These are phyloP conservation scores for Perizoma flavofasciatum DNA, from an alignment of 2,888 invertebrate genomes.

Conservation along the genomic window DNA sequence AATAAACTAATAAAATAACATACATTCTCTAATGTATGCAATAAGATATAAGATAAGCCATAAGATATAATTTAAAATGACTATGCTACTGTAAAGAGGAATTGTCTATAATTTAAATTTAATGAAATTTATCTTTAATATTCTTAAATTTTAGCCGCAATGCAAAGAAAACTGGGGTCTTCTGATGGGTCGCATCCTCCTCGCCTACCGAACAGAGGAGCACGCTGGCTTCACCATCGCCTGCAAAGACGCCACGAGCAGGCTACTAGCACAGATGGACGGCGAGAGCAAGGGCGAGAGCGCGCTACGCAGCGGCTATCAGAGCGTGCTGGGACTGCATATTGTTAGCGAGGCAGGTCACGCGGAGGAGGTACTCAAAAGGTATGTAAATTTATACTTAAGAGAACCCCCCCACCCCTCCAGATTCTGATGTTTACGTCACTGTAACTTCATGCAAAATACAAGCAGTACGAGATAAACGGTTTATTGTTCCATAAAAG, in stretches of 20 bases:
- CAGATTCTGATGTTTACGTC: too few relatives aligned
- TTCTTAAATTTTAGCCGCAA: slow-evolving; percentile 53
- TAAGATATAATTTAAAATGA: too few relatives aligned
- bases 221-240: slow-evolving; percentile 60
- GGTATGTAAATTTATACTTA: slow-evolving; percentile 43
- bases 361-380: slow-evolving; percentile 62
- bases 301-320: slow-evolving; percentile 72
- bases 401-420: too few relatives aligned
- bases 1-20: too few relatives aligned
- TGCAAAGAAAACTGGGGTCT: slow-evolving; percentile 88
- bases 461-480: too few relatives aligned
- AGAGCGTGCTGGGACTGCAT: slow-evolving; percentile 73
- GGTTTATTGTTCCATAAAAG: too few relatives aligned
- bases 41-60: too few relatives aligned
- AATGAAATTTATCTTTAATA: too few relatives aligned
- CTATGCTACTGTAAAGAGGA: too few relatives aligned
- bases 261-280: slow-evolving; percentile 66
- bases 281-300: slow-evolving; percentile 70
- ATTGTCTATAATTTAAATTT: too few relatives aligned
- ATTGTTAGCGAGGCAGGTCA: slow-evolving; percentile 72
- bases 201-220: slow-evolving; percentile 81
- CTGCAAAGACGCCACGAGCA: slow-evolving; percentile 66
- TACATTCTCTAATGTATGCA: too few relatives aligned
- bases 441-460: too few relatives aligned
- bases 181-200: slow-evolving; percentile 88